Conservation (phyloP, 1,140 invertebrate genomes). For the Cydia fagiglandana region DNA sequence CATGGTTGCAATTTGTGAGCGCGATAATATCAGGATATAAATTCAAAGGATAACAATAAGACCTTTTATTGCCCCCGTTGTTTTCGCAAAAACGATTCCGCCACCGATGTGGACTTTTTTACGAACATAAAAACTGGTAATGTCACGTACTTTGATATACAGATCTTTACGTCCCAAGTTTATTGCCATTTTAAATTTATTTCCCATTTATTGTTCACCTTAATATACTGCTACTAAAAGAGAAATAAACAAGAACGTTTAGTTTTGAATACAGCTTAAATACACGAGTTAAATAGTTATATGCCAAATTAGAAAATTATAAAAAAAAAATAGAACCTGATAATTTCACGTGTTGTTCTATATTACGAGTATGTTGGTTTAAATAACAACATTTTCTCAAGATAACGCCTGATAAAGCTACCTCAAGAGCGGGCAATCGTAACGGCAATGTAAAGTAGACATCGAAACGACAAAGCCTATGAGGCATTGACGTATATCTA, state of each 20-base stretch:
- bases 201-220: conserved; percentile 34
- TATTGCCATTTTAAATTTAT: conserved; percentile 50
- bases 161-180: conserved; percentile 56
- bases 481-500: not conserved
- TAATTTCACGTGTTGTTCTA: no score
- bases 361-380: no score
- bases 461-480: not conserved
- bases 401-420: not conserved
- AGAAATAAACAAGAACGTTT: not conserved
- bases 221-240: conserved; percentile 4
- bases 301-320: no score
- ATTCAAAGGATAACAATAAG: conserved; percentile 77
- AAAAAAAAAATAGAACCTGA: no score
- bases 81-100: conserved; percentile 73
- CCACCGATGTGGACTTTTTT: conserved; percentile 62
- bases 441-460: not conserved
- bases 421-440: not conserved
- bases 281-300: no score
- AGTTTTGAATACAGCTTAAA: not conserved
- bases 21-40: conserved; percentile 75
- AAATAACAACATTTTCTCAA: not conserved
- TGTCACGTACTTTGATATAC: conserved; percentile 67
- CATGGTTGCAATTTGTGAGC: conserved; percentile 69
- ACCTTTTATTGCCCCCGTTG: conserved; percentile 71
- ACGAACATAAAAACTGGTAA: conserved; percentile 69